Evolutionary conservation across 2,888 invertebrate genomes (phyloP).

Genomic region (Eristalis tenax): DNA sequence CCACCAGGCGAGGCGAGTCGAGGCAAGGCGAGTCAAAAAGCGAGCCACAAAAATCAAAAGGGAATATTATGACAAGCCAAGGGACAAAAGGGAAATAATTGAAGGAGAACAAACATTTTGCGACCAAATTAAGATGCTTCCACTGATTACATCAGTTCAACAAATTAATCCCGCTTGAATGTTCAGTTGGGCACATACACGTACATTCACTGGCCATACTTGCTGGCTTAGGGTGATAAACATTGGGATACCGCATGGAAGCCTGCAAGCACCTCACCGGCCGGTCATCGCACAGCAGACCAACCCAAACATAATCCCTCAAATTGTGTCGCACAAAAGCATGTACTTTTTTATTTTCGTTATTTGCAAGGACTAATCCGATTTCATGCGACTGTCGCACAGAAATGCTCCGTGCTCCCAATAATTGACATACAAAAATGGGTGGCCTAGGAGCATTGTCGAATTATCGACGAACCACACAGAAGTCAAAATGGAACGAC

Average conservation of each 20-base stretch:
- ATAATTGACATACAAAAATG: neutral
- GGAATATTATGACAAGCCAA: constrained; percentile 30
- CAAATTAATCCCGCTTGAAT: constrained; percentile 61
- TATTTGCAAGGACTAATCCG: constrained; percentile 56
- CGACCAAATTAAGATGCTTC: constrained; percentile 57
- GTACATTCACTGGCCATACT: neutral
- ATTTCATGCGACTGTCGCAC: constrained; percentile 42
- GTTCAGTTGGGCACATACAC: constrained; percentile 6
- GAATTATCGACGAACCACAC: constrained; percentile 40
- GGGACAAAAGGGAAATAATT: constrained; percentile 49
- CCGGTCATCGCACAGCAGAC: neutral
- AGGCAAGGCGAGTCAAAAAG: constrained; percentile 10
- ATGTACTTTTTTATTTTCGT: constrained; percentile 28
- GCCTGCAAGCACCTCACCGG: constrained; percentile 3
- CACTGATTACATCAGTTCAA: constrained; percentile 53
- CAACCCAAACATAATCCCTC: constrained; percentile 47
- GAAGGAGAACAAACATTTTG: constrained; percentile 44
- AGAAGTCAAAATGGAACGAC: neutral
- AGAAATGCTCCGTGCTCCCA: constrained; percentile 7
- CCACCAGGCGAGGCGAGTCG: neutral
- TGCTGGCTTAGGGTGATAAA: constrained; percentile 29
- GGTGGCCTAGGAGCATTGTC: constrained; percentile 7
- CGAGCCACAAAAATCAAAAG: constrained; percentile 44
- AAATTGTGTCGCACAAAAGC: constrained; percentile 41
- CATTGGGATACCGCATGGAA: constrained; percentile 32